A percentile compares a stretch with the other conserved stretches of the same genome.
Conservation (phyloP, 2,113 vertebrate genomes). For the Astatoreochromis straeleni region DNA sequence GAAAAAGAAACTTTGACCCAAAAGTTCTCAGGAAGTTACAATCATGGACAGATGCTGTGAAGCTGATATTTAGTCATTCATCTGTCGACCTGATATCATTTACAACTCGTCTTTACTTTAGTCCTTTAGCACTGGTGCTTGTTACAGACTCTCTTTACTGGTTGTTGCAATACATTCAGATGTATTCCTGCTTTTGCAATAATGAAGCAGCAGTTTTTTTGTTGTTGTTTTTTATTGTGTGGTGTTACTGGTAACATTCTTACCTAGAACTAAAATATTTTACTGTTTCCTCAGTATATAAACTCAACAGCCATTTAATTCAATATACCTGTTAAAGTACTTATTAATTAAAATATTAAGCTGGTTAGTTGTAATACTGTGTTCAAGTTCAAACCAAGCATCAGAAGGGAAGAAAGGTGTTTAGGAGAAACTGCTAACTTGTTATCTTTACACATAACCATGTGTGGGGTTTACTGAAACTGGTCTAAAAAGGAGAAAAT, state of each 20-base stretch:
- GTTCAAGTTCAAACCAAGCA: background rate
- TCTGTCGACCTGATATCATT: background rate
- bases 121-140: background rate
- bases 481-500: background rate
- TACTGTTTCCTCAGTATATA: background rate
- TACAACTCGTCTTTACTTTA: fast-evolving
- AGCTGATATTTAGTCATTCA: background rate
- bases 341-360: background rate
- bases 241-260: background rate
- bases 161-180: background rate
- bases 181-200: background rate
- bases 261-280: background rate
- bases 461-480: background rate
- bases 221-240: background rate
- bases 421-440: background rate
- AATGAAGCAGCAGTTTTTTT: background rate
- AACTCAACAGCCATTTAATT: background rate
- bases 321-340: background rate
- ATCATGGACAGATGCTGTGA: background rate
- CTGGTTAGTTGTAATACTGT: background rate
- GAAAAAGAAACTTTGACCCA: background rate
- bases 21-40: background rate
- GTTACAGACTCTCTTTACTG: background rate
- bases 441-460: background rate
- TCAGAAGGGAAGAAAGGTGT: background rate